These are phyloP conservation scores for Lasioglossum zephyrum DNA, from an alignment of 2,888 invertebrate genomes.

Conservation along the genomic window DNA sequence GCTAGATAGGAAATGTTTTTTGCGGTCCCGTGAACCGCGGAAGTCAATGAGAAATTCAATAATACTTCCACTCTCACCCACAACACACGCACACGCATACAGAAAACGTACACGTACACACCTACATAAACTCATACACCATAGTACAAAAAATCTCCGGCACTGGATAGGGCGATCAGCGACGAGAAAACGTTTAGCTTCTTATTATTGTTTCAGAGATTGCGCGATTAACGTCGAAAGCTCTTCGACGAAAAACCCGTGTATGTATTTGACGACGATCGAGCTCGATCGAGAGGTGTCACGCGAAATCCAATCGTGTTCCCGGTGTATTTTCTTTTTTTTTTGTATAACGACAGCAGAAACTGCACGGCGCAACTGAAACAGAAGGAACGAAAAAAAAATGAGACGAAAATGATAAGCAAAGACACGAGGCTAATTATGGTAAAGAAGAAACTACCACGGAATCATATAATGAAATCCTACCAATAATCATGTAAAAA, in stretches of 20 bases:
- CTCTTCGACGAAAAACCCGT: background rate
- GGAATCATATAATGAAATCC: slow-evolving; percentile 34
- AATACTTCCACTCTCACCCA: slow-evolving; percentile 52
- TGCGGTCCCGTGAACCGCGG: slow-evolving; percentile 52
- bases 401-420: slow-evolving; percentile 24
- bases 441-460: slow-evolving; percentile 51
- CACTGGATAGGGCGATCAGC: slow-evolving; percentile 64
- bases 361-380: background rate
- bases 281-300: slow-evolving; percentile 3
- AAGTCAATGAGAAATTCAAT: slow-evolving; percentile 59
- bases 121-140: slow-evolving; percentile 21
- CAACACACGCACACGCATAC: background rate
- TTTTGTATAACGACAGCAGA: background rate
- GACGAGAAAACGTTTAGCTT: slow-evolving; percentile 43
- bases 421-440: slow-evolving; percentile 64
- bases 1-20: slow-evolving; percentile 51
- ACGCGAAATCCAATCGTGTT: slow-evolving; percentile 29
- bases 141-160: slow-evolving; percentile 70
- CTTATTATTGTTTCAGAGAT: slow-evolving; percentile 17
- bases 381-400: background rate
- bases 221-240: slow-evolving; percentile 16
- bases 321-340: slow-evolving; percentile 19
- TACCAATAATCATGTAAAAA: slow-evolving; percentile 58
- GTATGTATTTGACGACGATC: background rate
- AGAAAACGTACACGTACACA: background rate